phyloP scores from a whole-genome alignment of 2,888 invertebrate species.

The Carabus problematicus region DNA sequence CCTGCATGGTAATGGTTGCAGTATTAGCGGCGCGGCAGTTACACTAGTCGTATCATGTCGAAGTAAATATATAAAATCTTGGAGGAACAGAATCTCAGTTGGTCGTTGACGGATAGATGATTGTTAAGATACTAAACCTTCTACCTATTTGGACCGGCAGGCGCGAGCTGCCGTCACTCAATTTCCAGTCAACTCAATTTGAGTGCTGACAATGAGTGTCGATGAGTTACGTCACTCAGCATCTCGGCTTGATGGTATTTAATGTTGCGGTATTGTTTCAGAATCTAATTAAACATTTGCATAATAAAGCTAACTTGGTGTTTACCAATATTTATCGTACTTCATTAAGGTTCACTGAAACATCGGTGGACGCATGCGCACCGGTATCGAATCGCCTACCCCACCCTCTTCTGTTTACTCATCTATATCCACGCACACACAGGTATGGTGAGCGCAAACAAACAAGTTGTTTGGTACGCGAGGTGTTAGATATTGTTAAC shows the following conservation, averaged over 20 bases:
- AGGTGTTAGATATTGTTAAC: conserved; percentile 34
- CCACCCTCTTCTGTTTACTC: too few species aligned
- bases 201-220: too few species aligned
- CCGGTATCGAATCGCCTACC: too few species aligned
- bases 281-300: conserved; percentile 30
- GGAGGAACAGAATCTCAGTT: neutral
- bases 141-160: too few species aligned
- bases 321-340: conserved; percentile 26
- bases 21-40: neutral
- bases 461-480: conserved; percentile 16
- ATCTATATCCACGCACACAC: too few species aligned
- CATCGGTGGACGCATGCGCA: conserved; percentile 5
- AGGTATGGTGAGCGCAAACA: neutral
- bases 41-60: neutral
- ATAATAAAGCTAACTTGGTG: conserved; percentile 27
- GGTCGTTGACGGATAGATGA: too few species aligned
- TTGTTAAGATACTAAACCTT: too few species aligned
- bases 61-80: conserved; percentile 10
- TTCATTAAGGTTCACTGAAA: conserved; percentile 24
- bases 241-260: too few species aligned
- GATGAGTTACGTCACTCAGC: too few species aligned
- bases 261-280: conserved; percentile 18
- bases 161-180: too few species aligned
- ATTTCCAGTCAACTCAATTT: too few species aligned
- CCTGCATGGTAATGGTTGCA: conserved; percentile 26